Conservation (phyloP, 2,113 vertebrate species). For the Meriones unguiculatus region DNA sequence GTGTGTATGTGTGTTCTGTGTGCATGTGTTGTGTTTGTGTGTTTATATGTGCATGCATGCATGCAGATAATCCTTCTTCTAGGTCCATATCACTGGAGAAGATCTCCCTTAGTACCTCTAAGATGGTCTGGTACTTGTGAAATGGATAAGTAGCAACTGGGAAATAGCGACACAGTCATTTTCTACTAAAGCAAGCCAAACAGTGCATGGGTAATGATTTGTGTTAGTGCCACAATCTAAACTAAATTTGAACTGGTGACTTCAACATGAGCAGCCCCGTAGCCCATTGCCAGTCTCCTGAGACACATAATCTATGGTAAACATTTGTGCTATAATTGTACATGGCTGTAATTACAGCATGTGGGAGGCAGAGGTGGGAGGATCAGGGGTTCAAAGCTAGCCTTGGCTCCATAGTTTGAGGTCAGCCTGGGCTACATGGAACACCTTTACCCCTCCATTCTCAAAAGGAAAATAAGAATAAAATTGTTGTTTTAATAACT, state of each 20-base stretch:
- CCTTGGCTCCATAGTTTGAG: not conserved
- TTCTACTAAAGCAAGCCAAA: not conserved
- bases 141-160: not conserved
- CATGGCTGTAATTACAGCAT: not conserved
- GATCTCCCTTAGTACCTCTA: not conserved
- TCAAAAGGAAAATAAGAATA: not conserved
- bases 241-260: constrained; percentile 52
- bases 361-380: not conserved
- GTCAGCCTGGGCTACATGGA: not conserved
- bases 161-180: not conserved
- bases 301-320: constrained; percentile 34
- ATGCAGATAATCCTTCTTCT: not conserved
- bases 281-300: not conserved
- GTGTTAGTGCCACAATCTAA: not conserved
- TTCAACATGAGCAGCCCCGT: constrained; percentile 53
- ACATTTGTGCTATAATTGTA: not conserved
- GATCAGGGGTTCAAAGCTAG: not conserved
- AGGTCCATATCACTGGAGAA: not conserved
- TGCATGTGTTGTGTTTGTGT: not conserved
- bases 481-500: constrained; percentile 41
- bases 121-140: not conserved
- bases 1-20: not conserved
- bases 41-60: not conserved
- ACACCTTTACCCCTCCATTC: not conserved
- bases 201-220: not conserved